These are phyloP conservation scores for Ceyx margarethae DNA, from an alignment of 2,113 vertebrate genomes.

Conservation along the genomic window DNA sequence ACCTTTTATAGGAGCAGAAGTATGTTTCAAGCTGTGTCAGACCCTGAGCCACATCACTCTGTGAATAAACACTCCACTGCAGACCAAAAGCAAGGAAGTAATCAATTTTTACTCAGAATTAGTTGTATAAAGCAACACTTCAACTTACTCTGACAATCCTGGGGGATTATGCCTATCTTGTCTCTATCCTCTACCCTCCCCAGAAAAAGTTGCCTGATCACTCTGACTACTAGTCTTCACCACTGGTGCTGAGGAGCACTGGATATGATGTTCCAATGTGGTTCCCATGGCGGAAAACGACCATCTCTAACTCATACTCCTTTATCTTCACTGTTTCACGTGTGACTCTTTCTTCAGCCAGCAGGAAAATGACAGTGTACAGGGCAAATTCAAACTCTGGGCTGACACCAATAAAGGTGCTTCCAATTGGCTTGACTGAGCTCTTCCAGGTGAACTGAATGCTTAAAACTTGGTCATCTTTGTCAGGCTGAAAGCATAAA, in stretches of 20 bases:
- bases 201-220: not conserved
- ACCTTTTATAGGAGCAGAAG: not conserved
- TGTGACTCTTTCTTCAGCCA: constrained; percentile 73
- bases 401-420: constrained; percentile 84
- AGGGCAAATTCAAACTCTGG: constrained; percentile 85
- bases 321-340: constrained; percentile 76
- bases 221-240: constrained; percentile 16
- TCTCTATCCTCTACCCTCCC: not conserved
- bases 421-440: constrained; percentile 78
- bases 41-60: not conserved
- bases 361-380: constrained; percentile 84
- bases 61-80: not conserved
- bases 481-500: constrained; percentile 75
- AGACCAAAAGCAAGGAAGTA: not conserved
- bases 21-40: not conserved
- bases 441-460: constrained; percentile 90
- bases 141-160: not conserved
- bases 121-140: not conserved
- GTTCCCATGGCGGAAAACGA: constrained; percentile 76
- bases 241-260: constrained; percentile 79
- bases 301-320: constrained; percentile 81
- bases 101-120: not conserved
- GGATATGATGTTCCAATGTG: constrained; percentile 85
- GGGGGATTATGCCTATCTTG: not conserved
- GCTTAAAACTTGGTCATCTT: constrained; percentile 84